A percentile compares a stretch with the other conserved stretches of the same genome.
These are phyloP conservation scores for cattle (Bos taurus) DNA, from an alignment of 2,113 vertebrate species.

Conservation along the genomic window DNA sequence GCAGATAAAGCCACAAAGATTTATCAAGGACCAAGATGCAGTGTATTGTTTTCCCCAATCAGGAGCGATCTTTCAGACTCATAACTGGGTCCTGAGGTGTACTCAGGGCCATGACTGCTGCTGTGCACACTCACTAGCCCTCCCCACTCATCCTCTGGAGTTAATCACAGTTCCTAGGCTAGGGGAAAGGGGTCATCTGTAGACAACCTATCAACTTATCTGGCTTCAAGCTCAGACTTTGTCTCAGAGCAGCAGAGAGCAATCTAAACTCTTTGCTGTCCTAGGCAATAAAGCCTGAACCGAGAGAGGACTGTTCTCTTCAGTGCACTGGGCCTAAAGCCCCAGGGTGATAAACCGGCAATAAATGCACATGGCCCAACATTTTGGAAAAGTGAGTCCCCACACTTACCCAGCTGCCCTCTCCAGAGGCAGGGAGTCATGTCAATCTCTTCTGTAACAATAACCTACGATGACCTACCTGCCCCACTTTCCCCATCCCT, in stretches of 20 bases:
- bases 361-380: not conserved
- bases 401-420: not conserved
- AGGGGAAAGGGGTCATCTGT: not conserved
- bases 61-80: not conserved
- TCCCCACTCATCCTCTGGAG: not conserved
- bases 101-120: not conserved
- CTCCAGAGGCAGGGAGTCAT: not conserved
- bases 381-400: not conserved
- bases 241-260: not conserved
- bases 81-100: not conserved
- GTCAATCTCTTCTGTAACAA: not conserved
- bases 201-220: not conserved
- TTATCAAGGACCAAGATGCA: not conserved
- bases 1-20: not conserved
- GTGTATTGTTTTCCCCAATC: not conserved
- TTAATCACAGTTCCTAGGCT: not conserved
- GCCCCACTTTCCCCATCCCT: not conserved
- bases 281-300: not conserved
- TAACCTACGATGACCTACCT: not conserved
- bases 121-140: not conserved
- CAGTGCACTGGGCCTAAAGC: not conserved
- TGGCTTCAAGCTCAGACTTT: conserved; percentile 12
- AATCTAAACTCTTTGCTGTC: not conserved
- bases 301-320: not conserved
- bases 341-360: not conserved